phyloP scores from a whole-genome alignment of 2,888 invertebrate genomes.

The Aleiodes leptofemur region DNA sequence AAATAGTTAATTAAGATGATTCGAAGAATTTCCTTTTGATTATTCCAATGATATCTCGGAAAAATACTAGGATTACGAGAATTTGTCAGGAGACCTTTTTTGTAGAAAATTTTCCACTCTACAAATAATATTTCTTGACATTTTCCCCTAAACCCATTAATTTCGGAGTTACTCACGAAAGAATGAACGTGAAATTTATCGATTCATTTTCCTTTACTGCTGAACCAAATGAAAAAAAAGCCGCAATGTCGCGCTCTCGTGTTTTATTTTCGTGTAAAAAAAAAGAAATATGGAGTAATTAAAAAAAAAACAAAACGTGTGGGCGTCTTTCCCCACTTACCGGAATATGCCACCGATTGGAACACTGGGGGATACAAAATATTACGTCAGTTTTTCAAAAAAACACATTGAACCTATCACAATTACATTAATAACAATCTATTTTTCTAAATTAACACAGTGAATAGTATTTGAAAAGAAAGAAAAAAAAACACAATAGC shows the following conservation, averaged over 20 bases:
- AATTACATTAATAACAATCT: constrained; percentile 36
- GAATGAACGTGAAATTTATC: background rate
- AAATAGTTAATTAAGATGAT: constrained; percentile 38
- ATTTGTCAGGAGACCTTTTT: too few species aligned
- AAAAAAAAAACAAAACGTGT: constrained; percentile 57
- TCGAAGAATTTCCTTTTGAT: too few species aligned
- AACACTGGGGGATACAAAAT: constrained; percentile 85
- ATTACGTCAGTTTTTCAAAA: constrained; percentile 70
- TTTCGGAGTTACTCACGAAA: background rate
- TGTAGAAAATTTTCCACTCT: too few species aligned
- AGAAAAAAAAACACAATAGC: constrained; percentile 3
- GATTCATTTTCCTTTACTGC: constrained; percentile 1
- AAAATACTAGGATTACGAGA: too few species aligned
- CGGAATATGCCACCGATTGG: constrained; percentile 97
- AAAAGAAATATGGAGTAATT: background rate
- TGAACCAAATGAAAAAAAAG: constrained; percentile 28
- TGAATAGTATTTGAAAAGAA: constrained; percentile 15
- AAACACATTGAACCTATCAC: constrained; percentile 54
- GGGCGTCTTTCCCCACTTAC: constrained; percentile 84
- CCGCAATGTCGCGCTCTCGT: constrained; percentile 19
- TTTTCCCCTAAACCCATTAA: background rate
- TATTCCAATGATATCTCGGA: too few species aligned
- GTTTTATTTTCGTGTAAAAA: constrained; percentile 65
- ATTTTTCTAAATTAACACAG: constrained; percentile 30
- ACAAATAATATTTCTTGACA: background rate